These are phyloP conservation scores for Bovichtus variegatus DNA, from an alignment of 2,797 vertebrate species.

Conservation along the genomic window DNA sequence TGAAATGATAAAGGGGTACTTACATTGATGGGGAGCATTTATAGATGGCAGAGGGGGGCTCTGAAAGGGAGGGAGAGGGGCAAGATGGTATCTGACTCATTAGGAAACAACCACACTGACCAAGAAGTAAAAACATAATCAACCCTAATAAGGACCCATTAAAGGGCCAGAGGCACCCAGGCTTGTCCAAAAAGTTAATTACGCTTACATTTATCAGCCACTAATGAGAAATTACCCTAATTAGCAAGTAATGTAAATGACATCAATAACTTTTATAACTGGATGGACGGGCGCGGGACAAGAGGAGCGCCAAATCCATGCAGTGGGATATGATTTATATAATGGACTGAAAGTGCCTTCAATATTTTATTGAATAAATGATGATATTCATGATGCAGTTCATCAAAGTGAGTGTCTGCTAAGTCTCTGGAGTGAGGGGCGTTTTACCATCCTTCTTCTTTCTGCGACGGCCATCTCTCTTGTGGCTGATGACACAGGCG, in stretches of 20 bases:
- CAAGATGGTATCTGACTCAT: conserved; percentile 70
- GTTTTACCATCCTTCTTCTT: conserved; percentile 81
- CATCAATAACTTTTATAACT: conserved; percentile 76
- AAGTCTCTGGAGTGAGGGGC: conserved; percentile 44
- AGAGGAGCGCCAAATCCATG: conserved; percentile 61
- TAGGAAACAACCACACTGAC: conserved; percentile 71
- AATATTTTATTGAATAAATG: conserved; percentile 76
- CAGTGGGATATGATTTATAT: conserved; percentile 68
- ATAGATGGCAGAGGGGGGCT: conserved; percentile 89
- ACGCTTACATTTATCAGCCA: conserved; percentile 75
- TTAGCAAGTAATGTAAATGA: conserved; percentile 77
- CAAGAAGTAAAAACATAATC: conserved; percentile 73
- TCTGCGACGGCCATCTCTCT: conserved; percentile 75
- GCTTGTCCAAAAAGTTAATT: conserved; percentile 76
- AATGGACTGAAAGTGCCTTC: conserved; percentile 69
- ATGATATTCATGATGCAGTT: conserved; percentile 73
- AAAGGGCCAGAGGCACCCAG: conserved; percentile 53
- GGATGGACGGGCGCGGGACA: conserved; percentile 57
- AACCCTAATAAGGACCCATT: conserved; percentile 59
- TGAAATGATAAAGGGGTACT: conserved; percentile 82
- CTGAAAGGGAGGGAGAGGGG: conserved; percentile 83
- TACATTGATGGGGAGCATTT: conserved; percentile 90
- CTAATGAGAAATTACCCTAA: conserved; percentile 80
- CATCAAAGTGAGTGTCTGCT: conserved; percentile 69
- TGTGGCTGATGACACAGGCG: conserved; percentile 90